Conservation (phyloP, 1,140 invertebrate species). For the Plectus sambesii region DNA sequence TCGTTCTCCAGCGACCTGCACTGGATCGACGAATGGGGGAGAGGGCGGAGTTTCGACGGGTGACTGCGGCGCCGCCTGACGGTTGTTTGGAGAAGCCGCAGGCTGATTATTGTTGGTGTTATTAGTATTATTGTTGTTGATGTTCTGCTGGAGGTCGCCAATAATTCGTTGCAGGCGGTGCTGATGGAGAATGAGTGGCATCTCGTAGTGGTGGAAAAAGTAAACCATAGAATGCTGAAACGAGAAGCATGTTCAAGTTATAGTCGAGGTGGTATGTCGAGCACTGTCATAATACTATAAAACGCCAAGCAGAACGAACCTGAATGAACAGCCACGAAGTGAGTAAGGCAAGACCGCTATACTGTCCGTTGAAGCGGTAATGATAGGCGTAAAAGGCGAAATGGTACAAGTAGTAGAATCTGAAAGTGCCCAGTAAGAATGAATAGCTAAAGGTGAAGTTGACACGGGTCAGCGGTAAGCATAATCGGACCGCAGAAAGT, state of each 20-base stretch:
- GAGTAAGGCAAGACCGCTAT: conserved; percentile 81
- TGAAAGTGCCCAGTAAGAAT: conserved; percentile 58
- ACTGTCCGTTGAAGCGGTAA: conserved; percentile 96
- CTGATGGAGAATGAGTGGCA: conserved; percentile 70
- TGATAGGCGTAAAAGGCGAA: conserved; percentile 99
- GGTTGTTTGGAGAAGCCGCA: no score
- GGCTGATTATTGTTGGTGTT: no score
- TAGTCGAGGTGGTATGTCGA: conserved; percentile 3
- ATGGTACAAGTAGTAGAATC: conserved; percentile 98
- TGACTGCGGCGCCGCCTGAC: no score
- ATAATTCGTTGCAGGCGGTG: conserved; percentile 26
- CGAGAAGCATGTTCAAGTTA: conserved; percentile 6
- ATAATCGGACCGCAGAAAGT: background rate
- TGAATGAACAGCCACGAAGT: conserved; percentile 95
- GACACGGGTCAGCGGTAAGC: background rate
- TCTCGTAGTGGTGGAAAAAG: conserved; percentile 98
- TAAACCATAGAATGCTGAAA: conserved; percentile 95
- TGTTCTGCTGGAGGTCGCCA: no score
- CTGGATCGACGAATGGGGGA: no score
- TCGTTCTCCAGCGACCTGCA: no score
- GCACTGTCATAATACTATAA: no score
- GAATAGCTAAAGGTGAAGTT: conserved; percentile 11
- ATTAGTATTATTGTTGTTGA: no score
- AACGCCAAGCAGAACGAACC: conserved; percentile 52
- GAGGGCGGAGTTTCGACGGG: no score